Percentiles rank a stretch among this genome's conserved stretches.
Evolutionary conservation across 2,888 invertebrate genomes (phyloP).

Genomic region (Phalera bucephala): DNA sequence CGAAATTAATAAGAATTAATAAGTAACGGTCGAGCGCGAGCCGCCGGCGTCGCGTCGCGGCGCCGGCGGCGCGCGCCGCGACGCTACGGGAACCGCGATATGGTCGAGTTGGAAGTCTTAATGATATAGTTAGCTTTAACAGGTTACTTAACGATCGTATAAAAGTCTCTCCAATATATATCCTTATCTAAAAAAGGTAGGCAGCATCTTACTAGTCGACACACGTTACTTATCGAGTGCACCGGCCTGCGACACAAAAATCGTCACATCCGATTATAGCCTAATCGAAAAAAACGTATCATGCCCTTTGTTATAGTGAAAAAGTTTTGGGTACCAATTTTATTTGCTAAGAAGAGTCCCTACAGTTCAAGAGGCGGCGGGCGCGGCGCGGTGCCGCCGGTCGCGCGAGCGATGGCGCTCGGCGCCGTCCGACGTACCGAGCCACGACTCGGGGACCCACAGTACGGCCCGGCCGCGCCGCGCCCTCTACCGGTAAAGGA

Average conservation of each 20-base stretch:
- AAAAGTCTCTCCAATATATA: conserved; percentile 80
- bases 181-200: conserved; percentile 80
- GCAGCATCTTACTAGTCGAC: conserved; percentile 69
- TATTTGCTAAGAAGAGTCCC: conserved; percentile 62
- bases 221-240: conserved; percentile 61
- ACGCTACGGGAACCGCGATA: conserved; percentile 54
- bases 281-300: conserved; percentile 52
- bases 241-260: conserved; percentile 53
- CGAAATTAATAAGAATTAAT: conserved; percentile 60
- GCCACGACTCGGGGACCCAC: too few species aligned
- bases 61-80: too few species aligned
- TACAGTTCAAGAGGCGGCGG: conserved; percentile 25
- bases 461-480: too few species aligned
- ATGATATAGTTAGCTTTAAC: conserved; percentile 76
- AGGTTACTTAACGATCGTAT: conserved; percentile 81
- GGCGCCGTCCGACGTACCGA: too few species aligned
- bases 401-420: too few species aligned
- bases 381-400: conserved; percentile 12
- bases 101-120: conserved; percentile 78
- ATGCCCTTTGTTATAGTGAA: conserved; percentile 66
- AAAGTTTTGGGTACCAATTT: conserved; percentile 65
- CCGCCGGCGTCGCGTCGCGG: too few species aligned
- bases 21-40: conserved; percentile 43
- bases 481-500: conserved; percentile 25
- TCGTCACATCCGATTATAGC: conserved; percentile 55